Base-by-base conservation (phyloP, 2,113 vertebrate species). In the Sinocyclocheilus rhinocerous region DNA sequence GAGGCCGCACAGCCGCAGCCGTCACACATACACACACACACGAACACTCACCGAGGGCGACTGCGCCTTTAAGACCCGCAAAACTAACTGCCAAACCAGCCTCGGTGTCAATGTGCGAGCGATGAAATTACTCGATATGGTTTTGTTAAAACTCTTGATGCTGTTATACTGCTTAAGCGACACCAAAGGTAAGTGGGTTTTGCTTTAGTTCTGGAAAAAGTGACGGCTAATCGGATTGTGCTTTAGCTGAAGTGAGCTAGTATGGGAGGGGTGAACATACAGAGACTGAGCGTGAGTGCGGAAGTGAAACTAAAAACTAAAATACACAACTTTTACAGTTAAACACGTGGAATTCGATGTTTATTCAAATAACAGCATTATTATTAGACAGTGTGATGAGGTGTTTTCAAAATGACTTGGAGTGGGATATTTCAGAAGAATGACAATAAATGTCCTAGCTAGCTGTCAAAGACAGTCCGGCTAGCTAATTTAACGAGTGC, bases 121-220 rank as follows among this genome's bases (percentile, higher is more conserved):
- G 70, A 89, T 91, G 88, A 73, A 85, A 89, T 91, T 91, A 79
- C 84, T 89, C 90, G 89, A 90, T 85, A 95, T 94, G 93, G 81
- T 88, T 85, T 87, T 92, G 77, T 20, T 94, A 4, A 91, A 92
- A 88, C 24, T 93, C 57, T 13, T 93, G 29, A 11, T 95, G 84
- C 10, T 92, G 59, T 45, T 93, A 65, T 93, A 88, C 91, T 92
- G 89, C 85, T 85, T 94, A 52, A 70, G 39, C 18, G 81, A 90
- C 12, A 88, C 89, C 5, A 67, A 87, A 92, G 95, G 95, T 95
- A 88, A 93, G 94, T 92, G 86, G 26, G 63, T 39, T 55, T 36
- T 57, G 50, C 84, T 70, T 63, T 45, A 59, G 29, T 80, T 57
- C 26, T 63, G 42, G 65, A 85, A 85, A 59, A 79, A 86, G 67